Base-by-base conservation (phyloP, 92 coral and sea anemone species). In the Actinostola sp. region DNA sequence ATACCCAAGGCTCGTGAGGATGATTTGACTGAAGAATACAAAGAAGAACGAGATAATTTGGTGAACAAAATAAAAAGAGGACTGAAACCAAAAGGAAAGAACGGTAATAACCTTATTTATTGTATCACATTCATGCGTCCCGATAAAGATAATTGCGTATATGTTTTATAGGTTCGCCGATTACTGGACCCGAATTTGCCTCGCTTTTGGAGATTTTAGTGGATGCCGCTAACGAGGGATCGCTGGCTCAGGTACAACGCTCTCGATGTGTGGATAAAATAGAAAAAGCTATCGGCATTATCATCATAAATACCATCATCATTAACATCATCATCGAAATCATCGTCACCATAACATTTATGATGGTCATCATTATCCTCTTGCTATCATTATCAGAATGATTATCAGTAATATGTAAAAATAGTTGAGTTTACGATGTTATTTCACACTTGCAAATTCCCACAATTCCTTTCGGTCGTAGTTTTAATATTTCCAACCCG, bases 171-270 rank as follows among this genome's bases (percentile, higher is more conserved):
- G 89, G 89, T 54, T 63, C 80, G 27, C 78, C 89, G 16, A 56
- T 85, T 12, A 79, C 78, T 53, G 89, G 89, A 17, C 89, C 89
- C 8, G 89, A 85, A 59, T 67, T 85, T 5, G 82, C 89, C 15
- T 85, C 89, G 15, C 86, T 85, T 48, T 73, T 85, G 30, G 89
- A 79, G 62, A 79, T 85, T 41, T 73, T 85, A 2, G 89, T 85
- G 8, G 89, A 85, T 42, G 89, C 89, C 20, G 89, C 89, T 32
- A 85, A 85, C 62, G 89, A 85, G 61, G 89, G 89, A 26, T 85
- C 89, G 21, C 75, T 85, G 57, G 85, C 89, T 31, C 89, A 85
- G 86, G 89, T 85, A 60, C 1, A 63, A 30, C 12, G 14, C 56
- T 24, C 2, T 10, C 29, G n/a, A 19, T 72, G 49, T 13, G 21